Base-by-base conservation (phyloP, 2,113 vertebrate species). In the Trematocara nigrifrons region DNA sequence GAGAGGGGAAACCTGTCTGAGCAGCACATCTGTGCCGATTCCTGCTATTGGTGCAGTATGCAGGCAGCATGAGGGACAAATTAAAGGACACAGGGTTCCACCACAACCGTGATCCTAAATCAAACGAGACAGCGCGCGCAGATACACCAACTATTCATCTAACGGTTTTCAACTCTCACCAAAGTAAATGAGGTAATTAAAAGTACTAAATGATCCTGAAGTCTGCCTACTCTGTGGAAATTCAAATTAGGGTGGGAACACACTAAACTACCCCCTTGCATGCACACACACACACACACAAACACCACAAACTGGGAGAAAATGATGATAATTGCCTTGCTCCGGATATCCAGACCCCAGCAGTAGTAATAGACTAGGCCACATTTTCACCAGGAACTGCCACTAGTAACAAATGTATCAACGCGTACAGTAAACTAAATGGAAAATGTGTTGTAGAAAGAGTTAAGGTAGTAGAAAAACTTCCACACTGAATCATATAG, bases 281-380 rank as follows among this genome's bases (percentile, higher is more conserved):
- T 26, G 12, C 5, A 3, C 7, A 4, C 49, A 87, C 86, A 29
- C 64, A 76, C 31, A 88, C 40, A 87, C 82, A 84, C 86, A 31
- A 2, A 89, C 84, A 89, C 94, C 92, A 84, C 92, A 94, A 91
- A 94, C 88, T 82, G 66, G 88, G 80, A 93, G 91, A 94, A 94
- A 94, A 94, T 94, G n/a, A 95, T 87, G 89, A 93, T 96, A 95
- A 96, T 95, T 95, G 94, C 92, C 91, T 85, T 83, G 91, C 85
- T 94, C 94, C 87, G 91, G 93, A 96, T 93, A 93, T 92, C 88
- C 92, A 89, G 85, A 94, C 89, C 89, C 83, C 90, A 88, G 89
- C 81, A 82, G 86, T 88, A 91, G 80, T 87, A 80, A 85, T 85
- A 40, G 64, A 78, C 54, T 61, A 51, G 79, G 89, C 88, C 90